Evolutionary conservation across 2,888 invertebrate species (phyloP).

Genomic region (Leptopilina myrica): DNA sequence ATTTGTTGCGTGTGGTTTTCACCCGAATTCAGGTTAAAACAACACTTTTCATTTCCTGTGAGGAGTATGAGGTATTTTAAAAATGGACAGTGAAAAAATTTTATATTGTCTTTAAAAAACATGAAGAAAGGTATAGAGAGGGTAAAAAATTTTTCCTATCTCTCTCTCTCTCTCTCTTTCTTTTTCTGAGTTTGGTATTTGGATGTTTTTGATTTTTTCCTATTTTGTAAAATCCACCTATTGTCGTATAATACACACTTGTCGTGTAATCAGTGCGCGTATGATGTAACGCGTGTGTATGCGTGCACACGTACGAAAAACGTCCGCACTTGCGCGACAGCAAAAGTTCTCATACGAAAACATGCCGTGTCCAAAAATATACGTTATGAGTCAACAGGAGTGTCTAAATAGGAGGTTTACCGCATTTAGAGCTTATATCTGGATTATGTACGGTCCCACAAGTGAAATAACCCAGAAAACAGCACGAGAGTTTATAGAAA

Average conservation of each 20-base stretch:
- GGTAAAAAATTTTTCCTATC: too few relatives aligned
- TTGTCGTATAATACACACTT: background rate
- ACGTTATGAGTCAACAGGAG: conserved; percentile 68
- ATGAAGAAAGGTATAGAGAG: too few relatives aligned
- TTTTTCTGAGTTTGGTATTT: background rate
- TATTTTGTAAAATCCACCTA: conserved; percentile 15
- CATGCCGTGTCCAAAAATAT: conserved; percentile 68
- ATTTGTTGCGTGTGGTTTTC: too few relatives aligned
- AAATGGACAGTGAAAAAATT: too few relatives aligned
- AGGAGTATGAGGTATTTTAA: too few relatives aligned
- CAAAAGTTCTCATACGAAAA: conserved; percentile 65
- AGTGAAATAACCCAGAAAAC: conserved; percentile 63
- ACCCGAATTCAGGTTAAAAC: too few relatives aligned
- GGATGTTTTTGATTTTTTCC: conserved; percentile 16
- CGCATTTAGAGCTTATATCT: conserved; percentile 69
- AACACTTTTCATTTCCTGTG: too few relatives aligned
- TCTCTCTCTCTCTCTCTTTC: too few relatives aligned
- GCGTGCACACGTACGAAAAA: conserved; percentile 52
- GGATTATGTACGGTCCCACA: conserved; percentile 63
- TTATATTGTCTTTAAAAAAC: too few relatives aligned
- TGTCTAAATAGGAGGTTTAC: conserved; percentile 69
- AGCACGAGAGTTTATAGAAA: conserved; percentile 48
- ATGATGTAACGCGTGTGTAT: conserved; percentile 56
- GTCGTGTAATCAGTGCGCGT: conserved; percentile 36
- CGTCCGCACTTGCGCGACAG: conserved; percentile 54